These are phyloP conservation scores for Phainopepla nitens DNA, from an alignment of 2,113 vertebrate species.

Conservation along the genomic window DNA sequence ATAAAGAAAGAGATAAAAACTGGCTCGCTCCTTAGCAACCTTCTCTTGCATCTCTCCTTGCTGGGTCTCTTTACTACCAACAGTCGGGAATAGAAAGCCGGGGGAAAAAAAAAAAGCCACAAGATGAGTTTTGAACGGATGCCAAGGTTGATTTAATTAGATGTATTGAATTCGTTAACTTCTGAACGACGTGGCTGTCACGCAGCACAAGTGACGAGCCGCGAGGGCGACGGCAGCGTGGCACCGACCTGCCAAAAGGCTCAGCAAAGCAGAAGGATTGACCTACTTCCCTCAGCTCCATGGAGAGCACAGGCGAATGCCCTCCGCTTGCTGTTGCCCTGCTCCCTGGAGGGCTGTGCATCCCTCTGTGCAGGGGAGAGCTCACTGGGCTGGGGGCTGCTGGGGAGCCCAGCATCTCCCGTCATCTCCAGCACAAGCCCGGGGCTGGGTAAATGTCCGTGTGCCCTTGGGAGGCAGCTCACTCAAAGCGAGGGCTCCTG, in stretches of 20 bases:
- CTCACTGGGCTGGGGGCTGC: neutral
- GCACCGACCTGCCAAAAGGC: constrained; percentile 33
- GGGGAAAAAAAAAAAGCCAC: neutral
- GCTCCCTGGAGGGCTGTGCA: neutral
- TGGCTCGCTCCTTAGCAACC: neutral
- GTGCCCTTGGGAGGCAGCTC: neutral
- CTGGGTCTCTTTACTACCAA: neutral
- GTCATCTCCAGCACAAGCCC: fast-evolving
- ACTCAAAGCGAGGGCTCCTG: neutral
- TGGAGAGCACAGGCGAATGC: neutral
- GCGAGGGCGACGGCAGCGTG: neutral
- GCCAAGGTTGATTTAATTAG: constrained; percentile 66
- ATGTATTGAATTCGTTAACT: constrained; percentile 59
- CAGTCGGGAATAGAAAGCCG: neutral
- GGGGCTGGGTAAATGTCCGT: fast-evolving
- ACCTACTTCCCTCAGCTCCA: constrained; percentile 55
- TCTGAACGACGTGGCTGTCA: constrained; percentile 3
- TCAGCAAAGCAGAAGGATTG: constrained; percentile 68
- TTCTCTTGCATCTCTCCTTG: neutral
- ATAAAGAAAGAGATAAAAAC: neutral
- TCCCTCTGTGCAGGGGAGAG: neutral
- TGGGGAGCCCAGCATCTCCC: neutral
- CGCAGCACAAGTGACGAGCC: neutral
- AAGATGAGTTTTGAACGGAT: constrained; percentile 35
- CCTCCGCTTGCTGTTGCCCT: neutral